phyloP scores from a whole-genome alignment of 2,797 vertebrate genomes.

The Dryobates pubescens region DNA sequence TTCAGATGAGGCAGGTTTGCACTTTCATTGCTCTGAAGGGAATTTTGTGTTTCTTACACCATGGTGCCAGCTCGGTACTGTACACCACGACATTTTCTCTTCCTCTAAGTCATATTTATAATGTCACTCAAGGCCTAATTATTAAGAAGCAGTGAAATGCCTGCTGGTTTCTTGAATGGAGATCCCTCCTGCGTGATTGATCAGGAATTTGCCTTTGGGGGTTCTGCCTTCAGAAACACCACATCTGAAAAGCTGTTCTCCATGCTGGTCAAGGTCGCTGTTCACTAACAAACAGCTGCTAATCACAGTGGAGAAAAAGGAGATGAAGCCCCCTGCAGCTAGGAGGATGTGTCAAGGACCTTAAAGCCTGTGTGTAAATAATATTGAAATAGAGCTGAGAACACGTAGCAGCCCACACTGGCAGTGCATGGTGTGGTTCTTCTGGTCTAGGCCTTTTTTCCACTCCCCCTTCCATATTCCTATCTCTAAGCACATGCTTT shows the following conservation, averaged over 20 bases:
- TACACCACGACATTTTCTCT: background rate
- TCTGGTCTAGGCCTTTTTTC: background rate
- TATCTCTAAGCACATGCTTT: background rate
- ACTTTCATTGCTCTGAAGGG: background rate
- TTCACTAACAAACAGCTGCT: background rate
- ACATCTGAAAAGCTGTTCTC: background rate
- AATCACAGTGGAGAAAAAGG: background rate
- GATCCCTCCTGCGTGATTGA: background rate
- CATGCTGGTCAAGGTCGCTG: background rate
- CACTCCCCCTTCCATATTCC: background rate
- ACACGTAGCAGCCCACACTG: background rate
- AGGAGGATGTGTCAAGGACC: background rate
- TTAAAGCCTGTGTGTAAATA: background rate
- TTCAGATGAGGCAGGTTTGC: background rate
- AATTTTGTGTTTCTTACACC: background rate
- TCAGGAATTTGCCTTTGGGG: background rate
- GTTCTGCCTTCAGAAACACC: background rate
- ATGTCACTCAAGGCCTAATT: background rate
- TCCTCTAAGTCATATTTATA: background rate
- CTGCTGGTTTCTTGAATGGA: background rate
- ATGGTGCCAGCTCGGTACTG: background rate
- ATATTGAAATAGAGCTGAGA: background rate
- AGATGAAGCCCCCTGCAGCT: background rate
- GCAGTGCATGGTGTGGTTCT: background rate
- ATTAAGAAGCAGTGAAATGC: background rate